phyloP scores from a whole-genome alignment of 2,797 vertebrate genomes.

The Chelon labrosus region DNA sequence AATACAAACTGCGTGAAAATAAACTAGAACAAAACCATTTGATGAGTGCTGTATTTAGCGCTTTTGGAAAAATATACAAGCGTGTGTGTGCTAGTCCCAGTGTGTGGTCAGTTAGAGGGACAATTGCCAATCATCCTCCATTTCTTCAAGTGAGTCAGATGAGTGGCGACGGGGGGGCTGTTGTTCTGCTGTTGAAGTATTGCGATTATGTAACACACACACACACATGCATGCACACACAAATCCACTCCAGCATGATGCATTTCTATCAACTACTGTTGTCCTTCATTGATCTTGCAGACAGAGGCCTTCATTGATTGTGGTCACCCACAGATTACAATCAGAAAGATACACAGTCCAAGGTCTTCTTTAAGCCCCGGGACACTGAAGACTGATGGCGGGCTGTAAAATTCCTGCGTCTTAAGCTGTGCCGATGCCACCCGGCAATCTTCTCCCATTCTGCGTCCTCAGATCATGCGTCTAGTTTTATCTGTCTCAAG shows the following conservation, averaged over 20 bases:
- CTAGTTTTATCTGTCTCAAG: conserved; percentile 46
- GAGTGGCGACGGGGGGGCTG: not conserved
- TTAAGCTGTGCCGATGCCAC: conserved; percentile 50
- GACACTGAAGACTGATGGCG: conserved; percentile 50
- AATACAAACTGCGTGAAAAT: not conserved
- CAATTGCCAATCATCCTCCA: conserved; percentile 30
- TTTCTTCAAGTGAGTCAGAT: conserved; percentile 40
- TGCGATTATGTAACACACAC: conserved; percentile 41
- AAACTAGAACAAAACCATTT: not conserved
- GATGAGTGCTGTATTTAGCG: no score
- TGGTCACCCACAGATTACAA: conserved; percentile 66
- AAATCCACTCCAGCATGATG: conserved; percentile 40
- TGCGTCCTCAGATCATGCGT: conserved; percentile 30
- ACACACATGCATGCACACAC: not conserved
- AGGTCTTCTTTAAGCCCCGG: conserved; percentile 43
- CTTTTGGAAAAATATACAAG: not conserved
- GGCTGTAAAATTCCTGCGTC: conserved; percentile 43
- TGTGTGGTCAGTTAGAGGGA: conserved; percentile 26
- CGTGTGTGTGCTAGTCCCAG: conserved; percentile 4
- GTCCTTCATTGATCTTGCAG: conserved; percentile 65
- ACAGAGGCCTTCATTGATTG: conserved; percentile 67
- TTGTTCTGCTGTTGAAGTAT: not conserved
- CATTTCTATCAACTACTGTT: conserved; percentile 58
- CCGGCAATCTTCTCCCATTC: conserved; percentile 5
- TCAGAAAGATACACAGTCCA: conserved; percentile 46